These are phyloP conservation scores for Dryomyza anilis DNA, from an alignment of 2,888 invertebrate species.

Conservation along the genomic window DNA sequence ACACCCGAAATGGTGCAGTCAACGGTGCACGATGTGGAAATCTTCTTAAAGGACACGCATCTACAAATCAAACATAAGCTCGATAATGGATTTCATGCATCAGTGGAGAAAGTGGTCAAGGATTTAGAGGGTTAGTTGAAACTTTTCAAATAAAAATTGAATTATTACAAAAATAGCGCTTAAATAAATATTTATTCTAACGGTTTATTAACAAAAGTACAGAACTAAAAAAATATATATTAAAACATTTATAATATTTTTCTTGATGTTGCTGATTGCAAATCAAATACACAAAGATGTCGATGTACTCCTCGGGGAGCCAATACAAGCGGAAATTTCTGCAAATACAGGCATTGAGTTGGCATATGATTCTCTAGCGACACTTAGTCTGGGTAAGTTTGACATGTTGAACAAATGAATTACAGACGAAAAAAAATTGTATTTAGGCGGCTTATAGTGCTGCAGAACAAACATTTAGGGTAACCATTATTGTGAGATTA, in stretches of 20 bases:
- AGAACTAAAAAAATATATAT: constrained; percentile 2
- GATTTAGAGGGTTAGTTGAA: constrained; percentile 69
- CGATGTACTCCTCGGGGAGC: constrained; percentile 74
- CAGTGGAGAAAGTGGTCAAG: constrained; percentile 67
- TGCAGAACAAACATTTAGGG: too few relatives aligned
- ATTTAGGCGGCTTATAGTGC: too few relatives aligned
- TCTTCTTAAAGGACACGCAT: constrained; percentile 69
- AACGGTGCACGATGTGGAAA: constrained; percentile 67
- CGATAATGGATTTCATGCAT: constrained; percentile 66
- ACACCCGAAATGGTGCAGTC: constrained; percentile 65
- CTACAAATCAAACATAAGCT: constrained; percentile 67
- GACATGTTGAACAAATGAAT: too few relatives aligned
- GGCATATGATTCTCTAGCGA: constrained; percentile 73
- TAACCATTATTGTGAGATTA: too few relatives aligned
- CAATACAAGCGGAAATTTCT: constrained; percentile 76
- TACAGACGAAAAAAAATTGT: too few relatives aligned
- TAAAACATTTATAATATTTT: constrained; percentile 14
- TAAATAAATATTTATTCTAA: constrained; percentile 4
- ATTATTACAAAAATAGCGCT: background rate
- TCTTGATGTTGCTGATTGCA: too few relatives aligned
- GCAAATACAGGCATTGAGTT: constrained; percentile 77
- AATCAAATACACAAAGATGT: constrained; percentile 64
- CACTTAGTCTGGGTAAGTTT: constrained; percentile 71
- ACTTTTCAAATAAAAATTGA: background rate
- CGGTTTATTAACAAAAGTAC: too few relatives aligned